Evolutionary conservation across 2,888 invertebrate genomes (phyloP).

Genomic region (Mythimna pallens): DNA sequence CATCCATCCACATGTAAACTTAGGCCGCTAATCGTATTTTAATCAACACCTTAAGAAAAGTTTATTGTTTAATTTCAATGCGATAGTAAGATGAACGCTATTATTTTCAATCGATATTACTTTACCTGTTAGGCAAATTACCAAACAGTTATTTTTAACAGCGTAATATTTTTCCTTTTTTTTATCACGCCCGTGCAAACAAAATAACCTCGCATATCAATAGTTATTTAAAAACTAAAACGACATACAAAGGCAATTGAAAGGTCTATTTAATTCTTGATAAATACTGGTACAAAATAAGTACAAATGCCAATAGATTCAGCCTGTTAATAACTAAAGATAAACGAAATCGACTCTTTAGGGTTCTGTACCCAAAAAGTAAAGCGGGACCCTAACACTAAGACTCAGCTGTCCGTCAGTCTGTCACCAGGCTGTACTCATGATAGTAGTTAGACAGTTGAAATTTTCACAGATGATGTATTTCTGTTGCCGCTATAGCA

Average conservation of each 20-base stretch:
- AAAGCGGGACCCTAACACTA: too few species aligned
- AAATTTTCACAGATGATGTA: too few species aligned
- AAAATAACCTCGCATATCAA: background rate
- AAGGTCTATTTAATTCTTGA: background rate
- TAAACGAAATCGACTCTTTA: background rate
- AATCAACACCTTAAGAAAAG: background rate
- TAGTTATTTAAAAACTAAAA: background rate
- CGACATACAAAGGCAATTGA: background rate
- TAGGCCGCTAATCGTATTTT: too few species aligned
- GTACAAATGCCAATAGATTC: background rate
- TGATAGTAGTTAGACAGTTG: too few species aligned
- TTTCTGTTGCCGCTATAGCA: too few species aligned
- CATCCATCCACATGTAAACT: too few species aligned
- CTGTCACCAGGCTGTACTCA: too few species aligned
- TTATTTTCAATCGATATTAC: background rate
- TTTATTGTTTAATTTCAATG: too few species aligned
- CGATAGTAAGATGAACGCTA: background rate
- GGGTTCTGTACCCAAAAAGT: too few species aligned
- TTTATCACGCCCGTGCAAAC: background rate
- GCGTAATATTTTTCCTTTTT: background rate
- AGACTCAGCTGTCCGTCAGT: too few species aligned
- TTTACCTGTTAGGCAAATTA: background rate
- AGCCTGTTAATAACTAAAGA: too few species aligned
- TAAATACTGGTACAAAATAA: background rate
- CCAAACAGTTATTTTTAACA: slow-evolving; percentile 4